Evolutionary conservation across 2,888 invertebrate species (phyloP), one percentile per base, ranked within the genome.

Genomic region (Temnothorax rugatulus): DNA sequence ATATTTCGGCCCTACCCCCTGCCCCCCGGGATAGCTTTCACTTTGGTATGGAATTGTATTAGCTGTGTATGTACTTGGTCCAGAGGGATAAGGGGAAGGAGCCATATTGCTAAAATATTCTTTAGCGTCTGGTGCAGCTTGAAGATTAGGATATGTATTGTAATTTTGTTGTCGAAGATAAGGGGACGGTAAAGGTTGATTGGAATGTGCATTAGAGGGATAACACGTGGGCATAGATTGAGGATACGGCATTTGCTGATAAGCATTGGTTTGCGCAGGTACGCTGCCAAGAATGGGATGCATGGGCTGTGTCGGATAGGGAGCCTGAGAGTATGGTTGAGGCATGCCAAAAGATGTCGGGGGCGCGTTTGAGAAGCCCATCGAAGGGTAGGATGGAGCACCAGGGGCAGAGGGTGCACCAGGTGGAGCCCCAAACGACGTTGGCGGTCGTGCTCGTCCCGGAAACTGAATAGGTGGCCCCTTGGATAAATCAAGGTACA

Each of bases 371-470:
- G 84, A 18, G 47, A 92, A 93, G 18, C 91, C 92, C 63, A 88
- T 71, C 29, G 84, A 83, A 38, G 91, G 84, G 86, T 92, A 91
- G 81, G 92, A 90, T 54, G 91, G 88, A 91, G 89, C 86, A 86
- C 77, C 69, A 47, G 90, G 90, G 90, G 93, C 93, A 89, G 94
- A 93, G 82, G 94, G 93, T 91, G 93, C 90, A 82, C 94, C 94
- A 87, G 94, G 93, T 88, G 93, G 93, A 88, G 87, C 89, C 82
- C 94, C 94, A 87, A 94, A 94, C 57, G 94, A 93, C 41, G 91
- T 94, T 83, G 94, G 94, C 86, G 93, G 92, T 85, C 89, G 92
- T 86, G 61, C 81, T 84, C 90, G 91, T 90, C 93, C 94, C 50
- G 92, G 91, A 86, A 92, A 93, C 83, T 91, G 92, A 87, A 91